Percentiles rank a stretch among this genome's conserved stretches.
phyloP scores from a whole-genome alignment of 2,113 vertebrate genomes.

The Crotalus viridis region DNA sequence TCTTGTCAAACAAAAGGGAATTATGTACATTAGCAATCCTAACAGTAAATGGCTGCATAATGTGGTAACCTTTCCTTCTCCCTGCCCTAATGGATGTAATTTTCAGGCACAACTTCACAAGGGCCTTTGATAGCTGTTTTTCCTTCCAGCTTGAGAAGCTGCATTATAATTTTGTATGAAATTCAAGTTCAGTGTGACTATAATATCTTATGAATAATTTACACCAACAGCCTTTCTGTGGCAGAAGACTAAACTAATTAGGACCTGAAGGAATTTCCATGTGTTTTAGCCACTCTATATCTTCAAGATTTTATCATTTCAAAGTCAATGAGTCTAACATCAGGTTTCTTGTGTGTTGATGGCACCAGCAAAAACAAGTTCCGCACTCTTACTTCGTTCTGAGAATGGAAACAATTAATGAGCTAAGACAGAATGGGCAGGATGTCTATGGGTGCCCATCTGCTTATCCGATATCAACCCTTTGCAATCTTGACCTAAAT shows the following conservation, averaged over 20 bases:
- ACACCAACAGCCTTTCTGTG: slow-evolving; percentile 71
- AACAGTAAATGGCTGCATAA: slow-evolving; percentile 33
- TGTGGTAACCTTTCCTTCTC: neutral
- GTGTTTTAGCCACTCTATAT: slow-evolving; percentile 69
- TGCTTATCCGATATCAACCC: neutral
- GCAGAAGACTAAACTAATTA: slow-evolving; percentile 75
- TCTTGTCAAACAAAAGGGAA: slow-evolving; percentile 60
- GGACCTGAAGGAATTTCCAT: slow-evolving; percentile 72
- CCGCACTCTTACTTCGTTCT: slow-evolving; percentile 43
- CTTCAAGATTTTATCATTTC: slow-evolving; percentile 70
- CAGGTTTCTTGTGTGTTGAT: slow-evolving; percentile 59
- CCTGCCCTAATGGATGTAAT: slow-evolving; percentile 42
- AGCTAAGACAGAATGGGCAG: rapidly evolving
- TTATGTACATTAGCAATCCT: slow-evolving; percentile 53
- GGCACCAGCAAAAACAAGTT: slow-evolving; percentile 58
- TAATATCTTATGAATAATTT: slow-evolving; percentile 76
- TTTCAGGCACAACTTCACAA: slow-evolving; percentile 58
- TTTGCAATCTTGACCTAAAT: neutral
- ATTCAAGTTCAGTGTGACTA: slow-evolving; percentile 69
- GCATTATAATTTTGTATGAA: slow-evolving; percentile 68
- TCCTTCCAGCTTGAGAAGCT: slow-evolving; percentile 58
- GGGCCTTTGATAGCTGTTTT: slow-evolving; percentile 57
- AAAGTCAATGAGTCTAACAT: slow-evolving; percentile 63
- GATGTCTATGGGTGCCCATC: neutral
- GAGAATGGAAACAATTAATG: slow-evolving; percentile 38